phyloP scores from a whole-genome alignment of 2,113 vertebrate genomes.

The Trochalopteron elliotii region DNA sequence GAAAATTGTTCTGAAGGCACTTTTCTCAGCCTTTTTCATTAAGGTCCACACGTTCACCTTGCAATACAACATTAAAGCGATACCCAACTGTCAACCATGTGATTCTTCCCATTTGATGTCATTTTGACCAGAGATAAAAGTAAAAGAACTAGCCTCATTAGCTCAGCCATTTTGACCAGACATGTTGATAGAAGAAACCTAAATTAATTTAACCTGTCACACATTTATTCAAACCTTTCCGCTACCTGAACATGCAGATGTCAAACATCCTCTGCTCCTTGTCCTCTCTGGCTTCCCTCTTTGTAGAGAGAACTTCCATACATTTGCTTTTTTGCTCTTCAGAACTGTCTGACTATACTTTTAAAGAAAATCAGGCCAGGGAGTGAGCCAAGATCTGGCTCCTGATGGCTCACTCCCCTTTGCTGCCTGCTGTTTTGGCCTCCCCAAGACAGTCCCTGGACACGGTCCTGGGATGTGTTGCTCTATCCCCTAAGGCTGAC shows the following conservation, averaged over 20 bases:
- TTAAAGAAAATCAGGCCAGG: background rate
- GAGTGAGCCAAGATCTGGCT: background rate
- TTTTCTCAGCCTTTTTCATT: background rate
- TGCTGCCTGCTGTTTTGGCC: background rate
- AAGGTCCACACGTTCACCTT: background rate
- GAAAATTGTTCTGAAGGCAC: background rate
- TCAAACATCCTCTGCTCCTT: background rate
- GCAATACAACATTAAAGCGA: background rate
- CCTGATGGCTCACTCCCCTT: background rate
- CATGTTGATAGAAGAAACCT: background rate
- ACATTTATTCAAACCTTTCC: background rate
- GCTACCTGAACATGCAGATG: background rate
- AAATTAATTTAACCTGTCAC: background rate
- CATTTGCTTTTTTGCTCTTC: background rate
- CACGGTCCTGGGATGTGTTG: background rate
- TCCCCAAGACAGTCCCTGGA: background rate
- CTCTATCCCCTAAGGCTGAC: background rate
- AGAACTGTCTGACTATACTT: background rate
- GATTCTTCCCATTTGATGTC: background rate
- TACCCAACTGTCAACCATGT: background rate
- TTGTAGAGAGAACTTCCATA: background rate
- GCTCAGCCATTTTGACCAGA: background rate
- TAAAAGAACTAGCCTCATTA: background rate
- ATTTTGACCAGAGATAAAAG: background rate
- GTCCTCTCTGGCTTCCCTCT: background rate